Conservation (phyloP, 2,888 invertebrate genomes). For the Lasioglossum calceatum region DNA sequence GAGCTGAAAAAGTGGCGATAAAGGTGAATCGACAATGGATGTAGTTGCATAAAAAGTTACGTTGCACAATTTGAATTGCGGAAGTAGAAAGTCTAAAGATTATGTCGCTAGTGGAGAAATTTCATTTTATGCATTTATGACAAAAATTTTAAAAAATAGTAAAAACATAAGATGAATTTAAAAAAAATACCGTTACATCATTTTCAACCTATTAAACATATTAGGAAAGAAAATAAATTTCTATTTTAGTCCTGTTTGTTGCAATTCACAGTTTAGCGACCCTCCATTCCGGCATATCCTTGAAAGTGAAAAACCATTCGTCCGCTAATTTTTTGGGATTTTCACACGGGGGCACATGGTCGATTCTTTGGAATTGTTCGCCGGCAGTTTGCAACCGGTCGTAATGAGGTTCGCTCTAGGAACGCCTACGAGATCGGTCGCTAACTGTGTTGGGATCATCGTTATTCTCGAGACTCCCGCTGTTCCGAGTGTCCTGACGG, state of each 20-base stretch:
- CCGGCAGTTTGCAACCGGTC: neutral
- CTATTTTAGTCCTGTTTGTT: no score
- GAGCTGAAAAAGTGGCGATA: slow-evolving; percentile 11
- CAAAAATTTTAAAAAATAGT: no score
- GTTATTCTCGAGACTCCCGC: slow-evolving; percentile 46
- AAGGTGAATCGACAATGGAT: neutral
- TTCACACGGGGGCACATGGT: slow-evolving; percentile 16
- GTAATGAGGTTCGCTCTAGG: slow-evolving; percentile 42
- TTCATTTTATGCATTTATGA: no score
- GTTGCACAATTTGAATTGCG: neutral
- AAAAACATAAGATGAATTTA: no score
- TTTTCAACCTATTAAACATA: no score
- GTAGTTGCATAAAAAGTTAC: no score
- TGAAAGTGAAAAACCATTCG: neutral
- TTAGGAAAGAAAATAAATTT: no score
- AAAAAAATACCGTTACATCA: no score
- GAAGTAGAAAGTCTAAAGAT: neutral
- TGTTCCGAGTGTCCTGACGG: slow-evolving; percentile 20
- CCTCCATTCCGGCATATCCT: no score
- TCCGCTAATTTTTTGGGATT: slow-evolving; percentile 4
- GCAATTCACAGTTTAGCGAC: no score
- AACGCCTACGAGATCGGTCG: slow-evolving; percentile 34
- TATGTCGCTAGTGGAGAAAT: neutral
- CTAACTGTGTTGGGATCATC: slow-evolving; percentile 39
- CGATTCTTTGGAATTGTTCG: slow-evolving; percentile 31